Conservation (phyloP, 2,797 vertebrate genomes). For the Silurus aristotelis region DNA sequence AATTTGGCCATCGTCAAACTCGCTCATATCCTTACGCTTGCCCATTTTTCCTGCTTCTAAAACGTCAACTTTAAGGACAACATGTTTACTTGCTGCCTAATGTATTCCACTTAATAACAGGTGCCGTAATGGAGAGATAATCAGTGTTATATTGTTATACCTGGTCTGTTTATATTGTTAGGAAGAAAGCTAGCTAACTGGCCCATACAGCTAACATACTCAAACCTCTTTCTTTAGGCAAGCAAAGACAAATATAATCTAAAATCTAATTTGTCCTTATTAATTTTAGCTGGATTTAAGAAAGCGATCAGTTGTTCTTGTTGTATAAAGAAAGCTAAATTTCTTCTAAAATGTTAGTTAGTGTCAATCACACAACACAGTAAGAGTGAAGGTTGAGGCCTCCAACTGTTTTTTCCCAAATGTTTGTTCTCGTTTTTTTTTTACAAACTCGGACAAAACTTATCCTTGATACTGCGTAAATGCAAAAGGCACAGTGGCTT, state of each 20-base stretch:
- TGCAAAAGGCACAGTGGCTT: constrained; percentile 29
- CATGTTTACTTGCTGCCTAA: too few relatives aligned
- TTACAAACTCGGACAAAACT: neutral
- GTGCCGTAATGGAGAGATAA: too few relatives aligned
- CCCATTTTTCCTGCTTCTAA: too few relatives aligned
- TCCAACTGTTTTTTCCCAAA: neutral
- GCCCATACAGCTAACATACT: neutral
- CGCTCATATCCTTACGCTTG: too few relatives aligned
- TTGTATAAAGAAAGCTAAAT: neutral
- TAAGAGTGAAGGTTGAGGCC: neutral
- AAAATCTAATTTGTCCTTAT: neutral
- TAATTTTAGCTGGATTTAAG: neutral
- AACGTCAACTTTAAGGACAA: too few relatives aligned
- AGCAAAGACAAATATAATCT: neutral
- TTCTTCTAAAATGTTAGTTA: neutral
- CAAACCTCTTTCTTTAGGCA: neutral
- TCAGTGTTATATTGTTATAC: too few relatives aligned
- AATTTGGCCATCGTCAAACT: too few relatives aligned
- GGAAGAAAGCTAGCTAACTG: neutral
- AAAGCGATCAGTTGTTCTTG: neutral
- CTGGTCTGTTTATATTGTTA: too few relatives aligned
- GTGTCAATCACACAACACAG: neutral
- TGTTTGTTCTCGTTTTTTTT: neutral
- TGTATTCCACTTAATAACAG: too few relatives aligned
- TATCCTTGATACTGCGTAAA: constrained; percentile 8